phyloP scores from a whole-genome alignment of 1,140 invertebrate genomes.

The Pseudomyrmex flavicornis region DNA sequence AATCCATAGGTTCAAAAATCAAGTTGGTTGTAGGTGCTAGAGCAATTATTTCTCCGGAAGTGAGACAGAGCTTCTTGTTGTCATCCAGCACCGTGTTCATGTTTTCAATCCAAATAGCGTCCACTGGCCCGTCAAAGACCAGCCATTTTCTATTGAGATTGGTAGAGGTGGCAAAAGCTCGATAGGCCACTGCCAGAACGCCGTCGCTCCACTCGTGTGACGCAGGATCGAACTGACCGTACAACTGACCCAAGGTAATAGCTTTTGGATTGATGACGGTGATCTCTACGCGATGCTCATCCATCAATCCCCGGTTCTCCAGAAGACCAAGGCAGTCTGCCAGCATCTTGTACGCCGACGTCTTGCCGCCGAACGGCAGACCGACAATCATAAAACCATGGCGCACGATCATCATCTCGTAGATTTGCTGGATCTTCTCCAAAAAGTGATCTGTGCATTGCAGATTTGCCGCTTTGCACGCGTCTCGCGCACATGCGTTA shows the following conservation, averaged over 20 bases:
- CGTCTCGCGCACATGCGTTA: slow-evolving; percentile 86
- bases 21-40: slow-evolving; percentile 96
- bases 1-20: slow-evolving; percentile 98
- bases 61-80: slow-evolving; percentile 96
- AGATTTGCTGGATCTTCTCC: slow-evolving; percentile 96
- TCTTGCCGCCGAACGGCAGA: slow-evolving; percentile 95
- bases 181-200: slow-evolving; percentile 96
- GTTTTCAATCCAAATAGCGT: slow-evolving; percentile 99
- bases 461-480: slow-evolving; percentile 91
- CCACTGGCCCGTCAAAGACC: slow-evolving; percentile 97
- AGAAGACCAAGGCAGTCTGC: slow-evolving; percentile 91
- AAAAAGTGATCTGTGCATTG: slow-evolving; percentile 95
- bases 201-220: slow-evolving; percentile 98
- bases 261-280: slow-evolving; percentile 98
- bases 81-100: slow-evolving; percentile 98
- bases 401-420: slow-evolving; percentile 98
- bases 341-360: slow-evolving; percentile 91
- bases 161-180: slow-evolving; percentile 93
- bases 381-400: slow-evolving; percentile 97
- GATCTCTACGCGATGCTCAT: slow-evolving; percentile 95
- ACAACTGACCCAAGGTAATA: slow-evolving; percentile 98
- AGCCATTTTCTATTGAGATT: slow-evolving; percentile 94
- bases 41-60: slow-evolving; percentile 98
- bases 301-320: slow-evolving; percentile 92
- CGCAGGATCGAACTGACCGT: slow-evolving; percentile 97